Evolutionary conservation across 2,888 invertebrate genomes (phyloP), one percentile per base, ranked within the genome.

Genomic region (Abscondita cerata): DNA sequence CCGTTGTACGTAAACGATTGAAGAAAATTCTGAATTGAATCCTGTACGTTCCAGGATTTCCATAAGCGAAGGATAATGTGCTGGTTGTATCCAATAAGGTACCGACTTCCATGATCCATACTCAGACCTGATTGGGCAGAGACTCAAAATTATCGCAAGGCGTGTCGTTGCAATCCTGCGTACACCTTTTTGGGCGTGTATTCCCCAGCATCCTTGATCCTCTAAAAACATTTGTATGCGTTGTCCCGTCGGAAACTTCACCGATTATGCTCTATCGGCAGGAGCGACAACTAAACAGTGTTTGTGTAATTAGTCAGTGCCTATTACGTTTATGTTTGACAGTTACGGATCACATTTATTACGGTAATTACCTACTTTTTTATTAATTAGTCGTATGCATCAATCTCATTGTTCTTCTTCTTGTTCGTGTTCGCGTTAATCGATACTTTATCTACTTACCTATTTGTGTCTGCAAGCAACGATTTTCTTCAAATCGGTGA

Each of bases 201-300:
- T 58, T 73, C 53, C 61, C 67, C 80, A 79, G 79, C 79, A 79
- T 80, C 79, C 79, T 76, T 74, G 75, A 61, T 69, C 66, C 72
- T 68, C 68, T 60, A 70, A 72, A 72, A 70, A 72, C 74, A 72
- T 69, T 69, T 69, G 65, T 67, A 77, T 73, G 75, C 72, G 73
- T 68, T 72, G 68, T 76, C 72, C 75, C 75, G 76, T 71, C 75
- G 75, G 75, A 70, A 75, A 78, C 75, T 65, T 56, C 56, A 6
- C 25, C 25, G 59, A 62, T 52, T 65, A 58, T 62, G 66, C 68
- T 70, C 70, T 70, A 62, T 58, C 70, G 70, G 68, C 56, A 66
- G 56, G 64, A 59, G 59, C 52, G 56, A 59, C 64, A 70, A 70
- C 69, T 69, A 70, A 25, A 65, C 56, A 60, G 59, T 68, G 66